Conservation (phyloP, 1,140 invertebrate species). For the Rhagoletis pomonella region DNA sequence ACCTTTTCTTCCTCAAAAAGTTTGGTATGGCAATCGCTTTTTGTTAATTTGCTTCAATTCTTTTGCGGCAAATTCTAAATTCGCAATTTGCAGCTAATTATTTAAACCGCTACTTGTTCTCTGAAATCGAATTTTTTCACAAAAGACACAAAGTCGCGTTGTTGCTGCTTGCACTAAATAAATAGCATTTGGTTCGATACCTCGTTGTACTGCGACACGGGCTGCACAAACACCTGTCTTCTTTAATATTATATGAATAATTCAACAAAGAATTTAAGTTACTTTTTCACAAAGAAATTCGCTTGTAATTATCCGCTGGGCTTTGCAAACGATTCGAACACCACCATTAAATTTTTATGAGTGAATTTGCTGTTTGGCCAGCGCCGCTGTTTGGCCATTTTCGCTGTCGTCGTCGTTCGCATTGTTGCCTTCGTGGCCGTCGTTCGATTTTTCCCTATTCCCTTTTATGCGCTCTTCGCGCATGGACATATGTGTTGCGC, state of each 20-base stretch:
- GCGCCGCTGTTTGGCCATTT: slow-evolving; percentile 9
- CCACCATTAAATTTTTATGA: slow-evolving; percentile 57
- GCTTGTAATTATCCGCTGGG: slow-evolving; percentile 51
- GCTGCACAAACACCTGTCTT: neutral
- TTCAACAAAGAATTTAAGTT: slow-evolving; percentile 26
- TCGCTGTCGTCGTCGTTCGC: slow-evolving; percentile 10
- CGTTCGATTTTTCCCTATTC: slow-evolving; percentile 53
- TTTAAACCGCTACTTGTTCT: neutral
- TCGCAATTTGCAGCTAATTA: neutral
- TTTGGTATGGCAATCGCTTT: neutral
- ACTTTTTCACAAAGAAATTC: slow-evolving; percentile 48
- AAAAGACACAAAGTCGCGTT: neutral
- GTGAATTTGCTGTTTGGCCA: slow-evolving; percentile 51
- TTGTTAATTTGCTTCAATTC: neutral
- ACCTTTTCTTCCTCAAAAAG: neutral
- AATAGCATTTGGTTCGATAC: neutral
- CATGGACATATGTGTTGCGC: too few relatives aligned
- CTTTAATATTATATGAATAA: neutral
- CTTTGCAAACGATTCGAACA: slow-evolving; percentile 54
- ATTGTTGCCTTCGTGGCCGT: slow-evolving; percentile 28
- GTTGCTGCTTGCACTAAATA: neutral
- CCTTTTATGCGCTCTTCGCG: slow-evolving; percentile 38
- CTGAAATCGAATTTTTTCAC: slow-evolving; percentile 47
- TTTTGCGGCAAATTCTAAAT: neutral
- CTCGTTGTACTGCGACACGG: neutral